Percentiles rank a stretch among this genome's conserved stretches.
These are phyloP conservation scores for Morpho achilles DNA, from an alignment of 2,888 invertebrate genomes.

Conservation along the genomic window DNA sequence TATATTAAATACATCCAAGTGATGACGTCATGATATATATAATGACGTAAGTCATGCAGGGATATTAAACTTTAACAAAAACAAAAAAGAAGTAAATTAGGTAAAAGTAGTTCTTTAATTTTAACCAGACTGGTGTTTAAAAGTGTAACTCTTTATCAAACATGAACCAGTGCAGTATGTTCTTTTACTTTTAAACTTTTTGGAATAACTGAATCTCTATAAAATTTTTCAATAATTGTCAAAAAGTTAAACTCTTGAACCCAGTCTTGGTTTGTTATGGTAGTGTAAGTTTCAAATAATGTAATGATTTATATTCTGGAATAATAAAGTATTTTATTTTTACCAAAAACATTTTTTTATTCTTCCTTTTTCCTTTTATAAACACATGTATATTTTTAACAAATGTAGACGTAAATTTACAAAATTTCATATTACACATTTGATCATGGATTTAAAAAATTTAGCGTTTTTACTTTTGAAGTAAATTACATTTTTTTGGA, in stretches of 20 bases:
- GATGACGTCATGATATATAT: too few relatives aligned
- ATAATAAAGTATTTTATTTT: conserved; percentile 5
- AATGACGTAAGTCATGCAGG: too few relatives aligned
- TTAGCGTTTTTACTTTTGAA: too few relatives aligned
- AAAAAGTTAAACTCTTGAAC: conserved; percentile 62
- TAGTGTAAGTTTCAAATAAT: neutral
- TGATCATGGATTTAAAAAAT: too few relatives aligned
- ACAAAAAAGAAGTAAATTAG: too few relatives aligned
- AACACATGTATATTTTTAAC: too few relatives aligned
- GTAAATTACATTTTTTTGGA: too few relatives aligned
- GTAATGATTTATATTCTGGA: neutral
- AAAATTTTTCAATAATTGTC: neutral
- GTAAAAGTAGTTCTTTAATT: neutral
- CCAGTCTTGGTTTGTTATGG: conserved; percentile 35
- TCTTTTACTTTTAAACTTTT: conserved; percentile 7
- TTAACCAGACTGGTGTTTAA: conserved; percentile 25
- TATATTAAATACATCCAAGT: too few relatives aligned
- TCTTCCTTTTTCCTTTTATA: neutral
- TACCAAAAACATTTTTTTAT: neutral
- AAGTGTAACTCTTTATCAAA: conserved; percentile 26
- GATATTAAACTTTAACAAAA: too few relatives aligned
- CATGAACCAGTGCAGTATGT: neutral
- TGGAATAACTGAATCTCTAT: conserved; percentile 13
- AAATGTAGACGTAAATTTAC: too few relatives aligned
- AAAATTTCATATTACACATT: too few relatives aligned